A percentile compares a stretch with the other conserved stretches of the same genome.
Conservation (phyloP, 2,888 invertebrate species). For the Melieria omissa region DNA sequence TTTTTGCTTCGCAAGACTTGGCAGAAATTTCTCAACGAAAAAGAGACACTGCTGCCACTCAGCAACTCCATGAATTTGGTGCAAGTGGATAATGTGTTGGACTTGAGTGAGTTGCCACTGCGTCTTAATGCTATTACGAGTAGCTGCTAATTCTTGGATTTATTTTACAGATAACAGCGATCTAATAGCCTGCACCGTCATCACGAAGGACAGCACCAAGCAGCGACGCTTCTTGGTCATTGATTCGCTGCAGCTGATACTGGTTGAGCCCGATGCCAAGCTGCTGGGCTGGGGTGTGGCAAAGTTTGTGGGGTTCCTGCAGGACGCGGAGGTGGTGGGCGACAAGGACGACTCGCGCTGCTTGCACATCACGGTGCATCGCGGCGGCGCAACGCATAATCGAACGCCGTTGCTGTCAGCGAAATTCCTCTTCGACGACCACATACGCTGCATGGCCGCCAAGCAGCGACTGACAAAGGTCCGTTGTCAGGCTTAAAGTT, state of each 20-base stretch:
- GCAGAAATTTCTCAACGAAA: slow-evolving; percentile 81
- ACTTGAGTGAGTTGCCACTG: slow-evolving; percentile 81
- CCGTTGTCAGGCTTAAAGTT: background rate
- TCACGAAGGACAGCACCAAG: slow-evolving; percentile 89
- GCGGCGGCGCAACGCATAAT: slow-evolving; percentile 75
- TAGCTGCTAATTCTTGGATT: background rate
- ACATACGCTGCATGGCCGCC: slow-evolving; percentile 98
- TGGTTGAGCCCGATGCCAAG: slow-evolving; percentile 96
- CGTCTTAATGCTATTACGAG: background rate
- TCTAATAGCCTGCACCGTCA: slow-evolving; percentile 94
- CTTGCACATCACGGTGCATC: slow-evolving; percentile 92
- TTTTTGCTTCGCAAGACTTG: slow-evolving; percentile 87
- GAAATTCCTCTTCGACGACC: slow-evolving; percentile 97
- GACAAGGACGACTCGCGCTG: slow-evolving; percentile 97
- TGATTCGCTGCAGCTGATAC: slow-evolving; percentile 92
- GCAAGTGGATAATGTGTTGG: slow-evolving; percentile 92
- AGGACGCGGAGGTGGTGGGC: slow-evolving; percentile 95
- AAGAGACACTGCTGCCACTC: slow-evolving; percentile 88
- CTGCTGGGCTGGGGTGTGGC: slow-evolving; percentile 98
- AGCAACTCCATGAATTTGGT: slow-evolving; percentile 90
- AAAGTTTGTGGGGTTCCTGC: slow-evolving; percentile 92
- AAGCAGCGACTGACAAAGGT: slow-evolving; percentile 89
- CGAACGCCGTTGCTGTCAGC: slow-evolving; percentile 85
- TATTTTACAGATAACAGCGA: slow-evolving; percentile 89
- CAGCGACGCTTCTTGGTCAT: slow-evolving; percentile 96